phyloP scores from a whole-genome alignment of 2,888 invertebrate genomes.

The Pollenia griseotomentosa region DNA sequence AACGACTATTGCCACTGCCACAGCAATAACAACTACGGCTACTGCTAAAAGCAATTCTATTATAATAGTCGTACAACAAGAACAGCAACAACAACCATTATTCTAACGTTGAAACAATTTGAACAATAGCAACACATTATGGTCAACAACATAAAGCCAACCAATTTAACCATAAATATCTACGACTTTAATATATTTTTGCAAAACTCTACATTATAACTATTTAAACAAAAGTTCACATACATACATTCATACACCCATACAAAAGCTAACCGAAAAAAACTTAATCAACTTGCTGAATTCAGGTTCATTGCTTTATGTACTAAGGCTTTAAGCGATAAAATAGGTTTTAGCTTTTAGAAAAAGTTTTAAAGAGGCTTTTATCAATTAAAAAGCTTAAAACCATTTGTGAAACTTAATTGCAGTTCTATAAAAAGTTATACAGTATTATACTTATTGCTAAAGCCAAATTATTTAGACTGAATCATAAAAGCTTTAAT shows the following conservation, averaged over 20 bases:
- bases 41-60: conserved; percentile 16
- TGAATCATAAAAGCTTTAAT: too few species aligned
- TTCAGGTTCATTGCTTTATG: too few species aligned
- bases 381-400: too few species aligned
- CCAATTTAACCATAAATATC: conserved; percentile 61
- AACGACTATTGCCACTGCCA: conserved; percentile 7
- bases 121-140: conserved; percentile 70
- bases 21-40: not conserved
- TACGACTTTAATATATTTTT: conserved; percentile 8
- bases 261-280: not conserved
- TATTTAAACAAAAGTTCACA: not conserved
- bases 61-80: not conserved
- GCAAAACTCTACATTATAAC: conserved; percentile 24
- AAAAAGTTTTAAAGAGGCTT: too few species aligned
- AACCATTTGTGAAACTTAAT: too few species aligned
- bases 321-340: too few species aligned
- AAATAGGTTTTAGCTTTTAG: too few species aligned
- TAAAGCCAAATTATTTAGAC: too few species aligned
- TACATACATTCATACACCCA: not conserved
- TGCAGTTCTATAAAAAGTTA: too few species aligned
- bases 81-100: conserved; percentile 9
- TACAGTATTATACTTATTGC: too few species aligned
- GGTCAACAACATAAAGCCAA: conserved; percentile 57
- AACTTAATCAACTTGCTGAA: not conserved
- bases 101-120: conserved; percentile 44